These are phyloP conservation scores for Pristionchus exspectatus DNA, from an alignment of 2,888 invertebrate species.

Conservation along the genomic window DNA sequence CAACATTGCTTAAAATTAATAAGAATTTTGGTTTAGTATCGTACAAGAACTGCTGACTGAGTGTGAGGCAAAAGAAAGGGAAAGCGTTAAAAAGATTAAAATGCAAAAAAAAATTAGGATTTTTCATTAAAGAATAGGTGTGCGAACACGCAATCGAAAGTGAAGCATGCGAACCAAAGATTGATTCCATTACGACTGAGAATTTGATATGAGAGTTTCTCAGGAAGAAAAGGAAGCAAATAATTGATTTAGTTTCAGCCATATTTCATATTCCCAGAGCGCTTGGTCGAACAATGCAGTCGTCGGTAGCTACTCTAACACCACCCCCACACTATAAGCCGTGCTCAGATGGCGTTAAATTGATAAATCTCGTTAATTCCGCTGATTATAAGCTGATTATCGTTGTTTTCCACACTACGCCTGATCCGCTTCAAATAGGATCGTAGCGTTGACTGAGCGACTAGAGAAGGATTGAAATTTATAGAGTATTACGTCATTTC, in stretches of 20 bases:
- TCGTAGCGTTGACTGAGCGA: too few species aligned
- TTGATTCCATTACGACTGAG: background rate
- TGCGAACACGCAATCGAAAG: too few species aligned
- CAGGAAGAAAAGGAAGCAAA: background rate
- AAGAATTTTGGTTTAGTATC: too few species aligned
- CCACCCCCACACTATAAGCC: background rate
- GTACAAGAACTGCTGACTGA: too few species aligned
- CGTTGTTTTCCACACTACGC: background rate
- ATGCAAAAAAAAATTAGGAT: too few species aligned
- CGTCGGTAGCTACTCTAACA: background rate
- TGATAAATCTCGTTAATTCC: background rate
- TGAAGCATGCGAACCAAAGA: background rate
- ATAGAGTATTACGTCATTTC: too few species aligned
- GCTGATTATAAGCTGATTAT: constrained; percentile 7
- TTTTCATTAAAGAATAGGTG: too few species aligned
- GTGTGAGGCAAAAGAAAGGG: too few species aligned
- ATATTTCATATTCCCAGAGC: too few species aligned
- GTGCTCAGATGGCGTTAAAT: background rate
- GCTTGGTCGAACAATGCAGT: too few species aligned
- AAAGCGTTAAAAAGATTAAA: too few species aligned
- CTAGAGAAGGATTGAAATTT: background rate
- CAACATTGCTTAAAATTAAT: background rate
- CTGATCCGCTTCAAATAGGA: background rate
- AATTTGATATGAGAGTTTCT: background rate
- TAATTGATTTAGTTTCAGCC: too few species aligned